Conservation (phyloP, 2,113 vertebrate genomes). For the Peromyscus polionotus region DNA sequence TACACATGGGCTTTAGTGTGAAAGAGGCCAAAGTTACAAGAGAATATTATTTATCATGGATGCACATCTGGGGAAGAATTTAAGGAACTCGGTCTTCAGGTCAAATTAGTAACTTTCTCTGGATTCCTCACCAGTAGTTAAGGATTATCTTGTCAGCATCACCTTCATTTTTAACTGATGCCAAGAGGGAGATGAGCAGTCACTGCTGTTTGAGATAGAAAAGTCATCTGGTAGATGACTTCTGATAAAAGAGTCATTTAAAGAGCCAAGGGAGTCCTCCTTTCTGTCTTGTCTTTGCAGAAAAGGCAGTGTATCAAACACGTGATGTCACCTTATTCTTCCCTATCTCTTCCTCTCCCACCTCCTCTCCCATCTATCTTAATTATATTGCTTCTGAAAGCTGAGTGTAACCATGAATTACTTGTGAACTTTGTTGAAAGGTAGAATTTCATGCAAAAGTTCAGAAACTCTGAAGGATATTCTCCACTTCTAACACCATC, state of each 20-base stretch:
- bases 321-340: background rate
- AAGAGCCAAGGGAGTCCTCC: background rate
- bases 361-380: background rate
- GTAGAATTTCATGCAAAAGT: background rate
- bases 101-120: constrained; percentile 8
- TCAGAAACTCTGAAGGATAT: background rate
- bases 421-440: background rate
- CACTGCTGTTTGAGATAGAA: background rate
- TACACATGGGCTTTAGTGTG: background rate
- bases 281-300: background rate
- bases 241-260: background rate
- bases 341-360: background rate
- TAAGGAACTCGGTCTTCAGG: background rate
- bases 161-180: background rate
- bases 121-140: background rate
- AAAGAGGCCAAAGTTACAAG: constrained; percentile 25
- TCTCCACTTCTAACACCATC: background rate
- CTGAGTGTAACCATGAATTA: background rate
- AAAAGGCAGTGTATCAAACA: background rate
- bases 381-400: background rate
- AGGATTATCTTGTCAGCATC: constrained; percentile 11
- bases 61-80: background rate
- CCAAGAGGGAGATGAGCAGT: background rate
- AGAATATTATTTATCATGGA: background rate
- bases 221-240: background rate